Conservation (phyloP, 2,797 vertebrate genomes). For the Poeciliopsis gracilis region DNA sequence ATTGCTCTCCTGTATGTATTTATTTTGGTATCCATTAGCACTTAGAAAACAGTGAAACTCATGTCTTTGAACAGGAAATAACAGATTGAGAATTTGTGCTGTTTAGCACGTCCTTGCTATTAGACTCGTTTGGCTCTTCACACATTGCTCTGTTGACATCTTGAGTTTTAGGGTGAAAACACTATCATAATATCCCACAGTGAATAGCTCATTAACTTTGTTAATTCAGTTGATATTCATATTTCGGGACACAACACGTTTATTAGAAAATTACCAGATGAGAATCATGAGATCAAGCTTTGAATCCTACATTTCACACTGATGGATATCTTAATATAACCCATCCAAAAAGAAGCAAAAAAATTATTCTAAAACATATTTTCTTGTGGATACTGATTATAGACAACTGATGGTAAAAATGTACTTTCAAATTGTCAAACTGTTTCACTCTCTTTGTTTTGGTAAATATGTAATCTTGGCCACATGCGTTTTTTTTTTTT, state of each 20-base stretch:
- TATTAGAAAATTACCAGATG: constrained; percentile 54
- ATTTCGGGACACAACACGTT: constrained; percentile 27
- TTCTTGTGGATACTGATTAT: constrained; percentile 41
- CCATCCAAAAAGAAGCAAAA: background rate
- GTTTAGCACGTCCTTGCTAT: background rate
- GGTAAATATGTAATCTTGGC: background rate
- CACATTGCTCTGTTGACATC: constrained; percentile 30
- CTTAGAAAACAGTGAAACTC: background rate
- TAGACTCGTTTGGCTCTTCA: constrained; percentile 17
- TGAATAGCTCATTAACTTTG: constrained; percentile 62
- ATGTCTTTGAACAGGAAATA: background rate
- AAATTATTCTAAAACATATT: constrained; percentile 12
- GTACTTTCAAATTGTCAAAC: constrained; percentile 48
- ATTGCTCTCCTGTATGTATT: background rate
- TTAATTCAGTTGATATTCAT: constrained; percentile 38
- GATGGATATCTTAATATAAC: constrained; percentile 22
- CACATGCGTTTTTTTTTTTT: constrained; percentile 2
- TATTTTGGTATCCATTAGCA: background rate
- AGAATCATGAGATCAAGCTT: constrained; percentile 19
- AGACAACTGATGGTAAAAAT: constrained; percentile 44
- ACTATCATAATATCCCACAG: constrained; percentile 49
- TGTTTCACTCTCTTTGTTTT: constrained; percentile 5
- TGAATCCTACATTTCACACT: constrained; percentile 5
- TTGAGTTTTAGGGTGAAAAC: constrained; percentile 55
- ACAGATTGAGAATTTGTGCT: background rate